Base-by-base conservation (phyloP, 64 coral and sea anemone species). In the Orbicella faveolata region DNA sequence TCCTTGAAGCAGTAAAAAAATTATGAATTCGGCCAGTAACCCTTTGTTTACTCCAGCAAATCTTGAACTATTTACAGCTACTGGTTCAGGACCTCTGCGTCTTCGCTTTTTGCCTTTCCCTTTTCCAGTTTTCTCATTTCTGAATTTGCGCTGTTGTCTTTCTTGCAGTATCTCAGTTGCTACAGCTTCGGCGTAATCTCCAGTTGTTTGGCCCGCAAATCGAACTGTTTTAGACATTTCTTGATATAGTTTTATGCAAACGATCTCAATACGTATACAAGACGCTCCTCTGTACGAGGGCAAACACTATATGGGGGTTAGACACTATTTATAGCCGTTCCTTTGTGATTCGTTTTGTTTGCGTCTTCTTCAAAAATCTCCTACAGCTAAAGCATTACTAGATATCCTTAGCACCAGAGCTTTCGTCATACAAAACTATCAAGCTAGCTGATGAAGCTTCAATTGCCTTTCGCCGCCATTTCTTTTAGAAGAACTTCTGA, bases 1-100 rank as follows among this genome's bases (percentile, higher is more conserved):
- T n/a, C 96, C 96, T 52, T 98, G 96, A 17, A 94, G 89, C 3
- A 94, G 39, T 16, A 98, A 44, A 72, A 98, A 98, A 36, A 98
- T 84, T 21, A 94, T 69, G 11, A 98, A 98, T 34, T 98, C 96
- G 0, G 79, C 37, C 5, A 98, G 89, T 59, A 98, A 68, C 14
- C 96, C 96, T 69, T 94, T 94, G 75, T 98, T 98, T 1, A 98
- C 36, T 6, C 82, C 82, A 20, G 82, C 82, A n/a, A 85, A 26
- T 85, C 52, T 85, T 21, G 21, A 30, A 44, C 64, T 23, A 52
- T 72, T 85, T 17, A 7, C 30, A 18, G 55, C 14, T 34, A 15
- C 10, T 70, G 0, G 6, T 85, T 30, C 0, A 33, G 23, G 17
- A 72, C 19, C 14, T 7, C 15, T 37, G 0, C 37, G 63, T 73